Evolutionary conservation across 2,888 invertebrate genomes (phyloP), one percentile per base, ranked within the genome.

Genomic region (Prosapia bicincta): DNA sequence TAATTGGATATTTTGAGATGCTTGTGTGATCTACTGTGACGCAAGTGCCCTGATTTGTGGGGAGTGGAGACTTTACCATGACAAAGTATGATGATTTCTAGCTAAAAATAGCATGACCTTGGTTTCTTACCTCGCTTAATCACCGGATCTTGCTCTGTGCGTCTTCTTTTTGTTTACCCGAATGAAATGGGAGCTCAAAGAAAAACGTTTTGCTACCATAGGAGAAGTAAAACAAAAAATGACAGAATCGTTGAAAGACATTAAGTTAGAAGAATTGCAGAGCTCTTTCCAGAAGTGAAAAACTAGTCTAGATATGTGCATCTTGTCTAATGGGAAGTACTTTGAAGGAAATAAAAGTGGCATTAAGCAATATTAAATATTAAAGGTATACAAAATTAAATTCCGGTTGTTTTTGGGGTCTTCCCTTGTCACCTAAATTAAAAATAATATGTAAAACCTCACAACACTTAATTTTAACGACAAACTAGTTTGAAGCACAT

Each of bases 41-140:
- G 26, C 54, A 38, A 71, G 23, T 54, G 71, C 24, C 71, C 71
- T 71, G 71, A 71, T 54, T 65, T 71, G 13, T 38, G 71, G 71
- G 26, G n/a, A 71, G 6, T 26, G 20, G 65, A 71, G 20, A 24
- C 54, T 71, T 54, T 65, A 71, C 26, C 54, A 71, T 15, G 28
- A 70, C 30, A 71, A 71, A 65, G 66, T 66, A 54, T 7, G 54
- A 24, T 25, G 54, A 71, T 71, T 54, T 71, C 54, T 54, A 25
- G 71, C 65, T 23, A 71, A 65, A 24, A 70, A 32, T 5, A 24
- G 32, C 30, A 54, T 65, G 54, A 25, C 24, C 23, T 15, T 71
- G 20, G 26, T 71, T 70, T n/a, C 65, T 15, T 26, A 71, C 26
- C 71, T 26, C 54, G 2, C 26, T 25, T 71, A 71, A 54, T 71